These are phyloP conservation scores for Choloepus didactylus DNA, from an alignment of 2,797 vertebrate species.

Conservation along the genomic window DNA sequence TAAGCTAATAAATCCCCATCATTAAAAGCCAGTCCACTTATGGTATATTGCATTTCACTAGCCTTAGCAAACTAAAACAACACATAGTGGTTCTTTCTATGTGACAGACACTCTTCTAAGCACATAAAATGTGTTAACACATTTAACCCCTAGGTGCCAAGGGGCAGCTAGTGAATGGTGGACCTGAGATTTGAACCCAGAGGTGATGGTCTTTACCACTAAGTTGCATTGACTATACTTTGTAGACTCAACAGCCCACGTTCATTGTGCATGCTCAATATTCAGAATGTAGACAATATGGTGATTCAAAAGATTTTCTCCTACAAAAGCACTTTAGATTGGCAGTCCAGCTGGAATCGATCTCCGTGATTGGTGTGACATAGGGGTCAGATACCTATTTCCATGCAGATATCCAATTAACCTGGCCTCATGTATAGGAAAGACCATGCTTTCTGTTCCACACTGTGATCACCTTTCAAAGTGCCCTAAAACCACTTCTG, in stretches of 20 bases:
- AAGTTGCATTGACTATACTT: fast-evolving
- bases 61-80: too few species aligned
- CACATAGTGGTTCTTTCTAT: background rate
- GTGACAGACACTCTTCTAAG: background rate
- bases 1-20: too few species aligned
- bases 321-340: background rate
- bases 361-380: background rate
- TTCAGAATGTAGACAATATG: fast-evolving
- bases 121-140: background rate
- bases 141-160: background rate
- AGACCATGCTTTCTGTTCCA: fast-evolving
- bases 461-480: background rate
- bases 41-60: too few species aligned
- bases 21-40: too few species aligned
- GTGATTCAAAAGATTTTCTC: background rate
- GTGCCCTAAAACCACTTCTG: background rate
- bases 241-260: background rate
- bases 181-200: background rate
- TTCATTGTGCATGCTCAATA: background rate
- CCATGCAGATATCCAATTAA: background rate
- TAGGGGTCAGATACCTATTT: background rate
- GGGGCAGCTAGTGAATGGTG: background rate
- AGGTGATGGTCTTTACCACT: background rate
- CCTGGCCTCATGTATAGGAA: background rate
- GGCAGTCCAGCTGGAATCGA: too few species aligned